A percentile compares a stretch with the other conserved stretches of the same genome.
These are phyloP conservation scores for Hemiscyllium ocellatum DNA, from an alignment of 2,113 vertebrate genomes.

Conservation along the genomic window DNA sequence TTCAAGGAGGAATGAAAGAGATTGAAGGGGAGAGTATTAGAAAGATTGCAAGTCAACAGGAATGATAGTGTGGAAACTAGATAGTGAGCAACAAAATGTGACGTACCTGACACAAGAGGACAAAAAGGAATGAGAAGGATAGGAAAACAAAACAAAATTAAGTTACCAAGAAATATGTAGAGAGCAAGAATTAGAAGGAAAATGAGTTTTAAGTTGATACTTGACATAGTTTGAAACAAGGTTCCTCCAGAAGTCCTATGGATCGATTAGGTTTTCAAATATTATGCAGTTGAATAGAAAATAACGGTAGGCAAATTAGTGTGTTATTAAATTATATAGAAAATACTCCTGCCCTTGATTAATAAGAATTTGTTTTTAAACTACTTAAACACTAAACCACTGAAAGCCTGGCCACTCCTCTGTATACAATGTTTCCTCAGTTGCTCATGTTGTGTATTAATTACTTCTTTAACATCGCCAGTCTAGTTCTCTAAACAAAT, in stretches of 20 bases:
- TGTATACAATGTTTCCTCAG: neutral
- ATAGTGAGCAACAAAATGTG: neutral
- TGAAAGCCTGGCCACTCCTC: neutral
- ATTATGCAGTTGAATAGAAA: neutral
- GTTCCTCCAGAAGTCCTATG: neutral
- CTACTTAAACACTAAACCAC: neutral
- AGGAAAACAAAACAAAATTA: neutral
- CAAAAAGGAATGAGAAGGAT: neutral
- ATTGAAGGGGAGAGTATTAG: neutral
- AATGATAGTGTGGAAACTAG: neutral
- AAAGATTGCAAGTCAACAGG: neutral
- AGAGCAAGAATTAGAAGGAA: neutral
- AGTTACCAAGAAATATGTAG: neutral
- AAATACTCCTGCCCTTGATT: neutral
- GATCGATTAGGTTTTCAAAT: neutral
- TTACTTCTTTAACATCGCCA: neutral
- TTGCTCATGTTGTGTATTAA: neutral
- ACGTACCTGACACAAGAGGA: neutral
- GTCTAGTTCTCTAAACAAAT: neutral
- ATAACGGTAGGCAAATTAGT: neutral
- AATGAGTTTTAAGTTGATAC: neutral
- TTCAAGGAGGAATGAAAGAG: neutral
- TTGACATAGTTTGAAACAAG: neutral
- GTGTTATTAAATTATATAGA: neutral
- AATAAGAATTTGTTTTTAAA: neutral